phyloP scores from a whole-genome alignment of 2,797 vertebrate genomes.

The Bucorvus abyssinicus region DNA sequence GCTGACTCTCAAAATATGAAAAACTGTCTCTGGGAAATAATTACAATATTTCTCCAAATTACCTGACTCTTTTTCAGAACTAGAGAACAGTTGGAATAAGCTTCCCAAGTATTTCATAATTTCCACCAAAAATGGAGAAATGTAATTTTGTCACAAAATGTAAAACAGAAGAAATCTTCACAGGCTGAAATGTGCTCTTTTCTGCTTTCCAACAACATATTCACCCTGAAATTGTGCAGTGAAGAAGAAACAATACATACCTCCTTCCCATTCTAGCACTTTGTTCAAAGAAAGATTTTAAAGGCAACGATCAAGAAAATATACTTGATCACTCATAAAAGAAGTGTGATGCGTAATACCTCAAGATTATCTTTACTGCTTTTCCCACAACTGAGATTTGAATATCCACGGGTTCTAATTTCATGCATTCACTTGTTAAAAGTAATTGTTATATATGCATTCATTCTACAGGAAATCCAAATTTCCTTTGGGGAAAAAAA shows the following conservation, averaged over 20 bases:
- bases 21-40: not conserved
- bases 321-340: not conserved
- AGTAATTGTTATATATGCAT: not conserved
- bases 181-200: not conserved
- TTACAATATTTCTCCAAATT: not conserved
- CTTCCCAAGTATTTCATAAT: not conserved
- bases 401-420: conserved; percentile 11
- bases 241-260: not conserved
- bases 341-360: not conserved
- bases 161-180: not conserved
- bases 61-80: not conserved
- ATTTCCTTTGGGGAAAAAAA: not conserved
- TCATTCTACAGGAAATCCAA: not conserved
- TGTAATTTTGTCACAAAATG: not conserved
- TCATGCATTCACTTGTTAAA: not conserved
- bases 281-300: not conserved
- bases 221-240: not conserved
- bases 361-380: not conserved
- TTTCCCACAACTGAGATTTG: not conserved
- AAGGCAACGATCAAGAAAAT: conserved; percentile 12
- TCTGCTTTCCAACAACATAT: not conserved
- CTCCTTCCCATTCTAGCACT: not conserved
- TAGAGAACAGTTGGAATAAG: not conserved
- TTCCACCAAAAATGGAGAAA: not conserved
- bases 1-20: not conserved